A percentile compares a stretch with the other conserved stretches of the same genome.
Evolutionary conservation across 2,113 vertebrate species (phyloP).

Genomic region (Oryctolagus cuniculus): mOryCun1.1 NC_091448.1:25159501-25160000

Average conservation of each 20-base stretch:
- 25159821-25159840: neutral
- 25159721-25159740: neutral
- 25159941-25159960: neutral
- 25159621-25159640: too few relatives aligned
- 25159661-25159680: too few relatives aligned
- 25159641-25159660: too few relatives aligned
- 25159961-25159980: neutral
- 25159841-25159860: neutral
- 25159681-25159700: neutral
- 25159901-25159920: neutral
- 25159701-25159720: neutral
- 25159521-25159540: neutral
- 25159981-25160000: neutral
- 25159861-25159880: neutral
- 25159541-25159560: too few relatives aligned
- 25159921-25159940: neutral
- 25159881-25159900: too few relatives aligned
- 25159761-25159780: neutral
- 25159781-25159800: neutral
- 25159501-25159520: neutral
- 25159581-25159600: too few relatives aligned
- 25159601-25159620: too few relatives aligned
- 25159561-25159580: too few relatives aligned
- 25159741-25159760: neutral
- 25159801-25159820: fast-evolving